Evolutionary conservation across 1,140 invertebrate species (phyloP), one percentile per base, ranked within the genome.

Genomic region (Drosophila lacteicornis): DNA sequence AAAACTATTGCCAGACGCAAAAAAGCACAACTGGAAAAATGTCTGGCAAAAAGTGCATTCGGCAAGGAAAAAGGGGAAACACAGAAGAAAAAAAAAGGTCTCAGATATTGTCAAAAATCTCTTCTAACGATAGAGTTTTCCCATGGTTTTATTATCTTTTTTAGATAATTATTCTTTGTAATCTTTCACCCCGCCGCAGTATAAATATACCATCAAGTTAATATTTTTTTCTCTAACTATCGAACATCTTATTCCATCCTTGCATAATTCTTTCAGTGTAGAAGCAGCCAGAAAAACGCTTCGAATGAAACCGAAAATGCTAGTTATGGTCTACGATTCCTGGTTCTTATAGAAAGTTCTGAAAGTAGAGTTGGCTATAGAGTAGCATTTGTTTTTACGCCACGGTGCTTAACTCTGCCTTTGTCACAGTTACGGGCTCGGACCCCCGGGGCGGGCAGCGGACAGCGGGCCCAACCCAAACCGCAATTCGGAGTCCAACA

Each of bases 231-330:
- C 19, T 13, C 12, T 22, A 5, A 15, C 22, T 3, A 5, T n/a
- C 2, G 2, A 4, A 38, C 15, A 15, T 55, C 0, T 45, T 12
- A 4, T 19, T 1, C 1, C 7, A 22, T 1, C 12, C 15, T 11
- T 5, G 2, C 2, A 1, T 15, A 22, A 0, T 38, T 38, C 1
- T 38, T 2, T 22, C 17, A 15, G 51, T 55, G 17, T 17, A 17
- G 30, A 3, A 30, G 33, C 30, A 19, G 38, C 15, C 12, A 15
- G 50, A 62, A 78, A 59, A 82, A 49, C 56, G 45, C 17, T 62
- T 78, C 40, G 49, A 78, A 82, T 70, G 73, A 76, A 76, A 76
- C 65, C 46, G 19, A 73, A 77, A 82, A 63, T 71, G 73, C 46
- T 62, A 46, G 61, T 78, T 78, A 65, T 55, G 49, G 71, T 56